Evolutionary conservation across 2,113 vertebrate genomes (phyloP).

Genomic region (Macrotus californicus): DNA sequence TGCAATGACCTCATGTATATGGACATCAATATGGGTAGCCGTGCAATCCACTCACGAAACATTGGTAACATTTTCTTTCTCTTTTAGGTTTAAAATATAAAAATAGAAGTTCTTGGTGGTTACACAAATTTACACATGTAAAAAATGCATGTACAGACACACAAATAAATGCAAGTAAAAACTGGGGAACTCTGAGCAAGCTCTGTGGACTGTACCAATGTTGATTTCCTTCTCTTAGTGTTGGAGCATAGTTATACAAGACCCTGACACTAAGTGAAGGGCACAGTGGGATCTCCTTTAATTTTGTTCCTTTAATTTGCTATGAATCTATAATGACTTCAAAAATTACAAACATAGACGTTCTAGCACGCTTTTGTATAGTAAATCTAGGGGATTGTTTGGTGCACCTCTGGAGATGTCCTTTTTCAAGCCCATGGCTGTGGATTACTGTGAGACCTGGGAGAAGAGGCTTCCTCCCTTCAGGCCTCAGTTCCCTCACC

Average conservation of each 20-base stretch:
- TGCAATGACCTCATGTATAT: neutral
- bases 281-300: neutral
- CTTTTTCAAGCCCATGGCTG: neutral
- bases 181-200: neutral
- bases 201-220: neutral
- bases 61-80: neutral
- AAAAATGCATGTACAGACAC: neutral
- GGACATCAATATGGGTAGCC: neutral
- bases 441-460: neutral
- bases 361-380: neutral
- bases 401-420: neutral
- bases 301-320: neutral
- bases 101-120: neutral
- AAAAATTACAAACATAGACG: neutral
- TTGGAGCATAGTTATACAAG: neutral
- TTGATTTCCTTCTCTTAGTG: neutral
- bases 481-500: neutral
- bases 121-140: neutral
- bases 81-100: conserved; percentile 24
- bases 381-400: neutral
- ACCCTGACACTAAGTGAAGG: neutral
- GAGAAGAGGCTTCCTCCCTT: neutral
- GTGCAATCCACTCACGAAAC: neutral
- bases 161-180: neutral
- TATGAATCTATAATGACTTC: neutral